These are phyloP conservation scores for Drosophila pseudotakahashii DNA, from an alignment of 2,888 invertebrate species.

Conservation along the genomic window DNA sequence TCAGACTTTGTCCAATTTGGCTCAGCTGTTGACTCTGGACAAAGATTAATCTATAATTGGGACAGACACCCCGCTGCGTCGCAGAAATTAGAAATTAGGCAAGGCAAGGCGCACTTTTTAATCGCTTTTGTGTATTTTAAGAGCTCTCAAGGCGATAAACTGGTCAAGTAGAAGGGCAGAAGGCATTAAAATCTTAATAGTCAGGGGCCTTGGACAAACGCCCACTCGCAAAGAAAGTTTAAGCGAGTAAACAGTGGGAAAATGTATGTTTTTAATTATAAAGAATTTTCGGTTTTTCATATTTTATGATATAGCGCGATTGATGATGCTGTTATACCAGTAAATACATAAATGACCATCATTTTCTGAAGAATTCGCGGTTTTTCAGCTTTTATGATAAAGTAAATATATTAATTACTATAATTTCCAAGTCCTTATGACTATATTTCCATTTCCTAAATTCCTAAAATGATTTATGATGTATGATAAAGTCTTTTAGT, in stretches of 20 bases:
- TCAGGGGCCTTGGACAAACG: slow-evolving; percentile 1
- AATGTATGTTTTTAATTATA: background rate
- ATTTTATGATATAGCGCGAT: no score
- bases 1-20: slow-evolving; percentile 16
- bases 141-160: slow-evolving; percentile 24
- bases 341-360: no score
- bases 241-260: background rate
- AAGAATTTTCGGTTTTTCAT: no score
- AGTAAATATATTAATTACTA: no score
- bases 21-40: slow-evolving; percentile 24
- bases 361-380: no score
- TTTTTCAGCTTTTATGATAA: no score
- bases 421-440: no score
- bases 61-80: slow-evolving; percentile 21
- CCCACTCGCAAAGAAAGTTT: background rate
- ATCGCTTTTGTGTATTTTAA: slow-evolving; percentile 32
- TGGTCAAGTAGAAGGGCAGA: slow-evolving; percentile 6
- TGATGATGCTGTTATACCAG: no score
- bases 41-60: slow-evolving; percentile 32
- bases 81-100: slow-evolving; percentile 27
- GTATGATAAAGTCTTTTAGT: no score
- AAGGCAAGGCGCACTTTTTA: slow-evolving; percentile 21
- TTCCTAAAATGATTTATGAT: no score
- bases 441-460: no score
- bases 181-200: slow-evolving; percentile 7